Percentiles rank a stretch among this genome's conserved stretches.
Conservation (phyloP, 2,888 invertebrate species). For the Amaurobius ferox region DNA sequence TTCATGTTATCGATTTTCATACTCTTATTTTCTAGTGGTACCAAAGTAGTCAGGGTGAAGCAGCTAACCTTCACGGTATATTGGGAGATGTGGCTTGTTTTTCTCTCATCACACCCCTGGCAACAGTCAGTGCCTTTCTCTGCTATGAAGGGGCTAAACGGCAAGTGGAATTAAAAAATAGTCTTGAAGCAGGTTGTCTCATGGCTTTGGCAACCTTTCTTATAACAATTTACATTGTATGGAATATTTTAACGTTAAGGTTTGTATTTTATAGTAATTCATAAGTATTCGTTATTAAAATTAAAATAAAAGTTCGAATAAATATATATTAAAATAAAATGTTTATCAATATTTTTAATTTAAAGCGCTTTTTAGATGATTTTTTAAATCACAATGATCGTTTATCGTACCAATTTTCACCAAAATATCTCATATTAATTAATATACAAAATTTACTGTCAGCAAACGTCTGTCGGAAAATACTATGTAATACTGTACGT, state of each 20-base stretch:
- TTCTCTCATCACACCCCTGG: constrained; percentile 81
- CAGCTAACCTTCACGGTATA: constrained; percentile 78
- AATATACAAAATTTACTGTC: too few species aligned
- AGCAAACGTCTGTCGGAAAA: too few species aligned
- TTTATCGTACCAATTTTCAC: too few species aligned
- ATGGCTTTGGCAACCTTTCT: constrained; percentile 67
- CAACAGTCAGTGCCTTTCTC: constrained; percentile 80
- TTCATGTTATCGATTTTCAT: too few species aligned
- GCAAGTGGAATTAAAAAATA: constrained; percentile 51
- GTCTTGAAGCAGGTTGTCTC: constrained; percentile 69
- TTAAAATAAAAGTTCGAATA: not conserved
- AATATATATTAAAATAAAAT: too few species aligned
- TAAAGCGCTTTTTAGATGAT: too few species aligned
- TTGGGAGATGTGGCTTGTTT: constrained; percentile 81
- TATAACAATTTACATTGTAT: constrained; percentile 49
- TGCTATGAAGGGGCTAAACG: constrained; percentile 79
- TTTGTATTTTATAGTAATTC: constrained; percentile 6
- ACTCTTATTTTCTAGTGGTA: constrained; percentile 80
- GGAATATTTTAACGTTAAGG: constrained; percentile 65
- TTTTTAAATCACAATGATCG: too few species aligned
- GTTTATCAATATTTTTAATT: too few species aligned
- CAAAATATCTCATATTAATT: too few species aligned
- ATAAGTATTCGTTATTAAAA: too few species aligned
- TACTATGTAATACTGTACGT: too few species aligned
- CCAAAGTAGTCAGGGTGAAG: constrained; percentile 77